phyloP scores from a whole-genome alignment of 1,140 invertebrate species.

The Drosophila gunungcola region DNA sequence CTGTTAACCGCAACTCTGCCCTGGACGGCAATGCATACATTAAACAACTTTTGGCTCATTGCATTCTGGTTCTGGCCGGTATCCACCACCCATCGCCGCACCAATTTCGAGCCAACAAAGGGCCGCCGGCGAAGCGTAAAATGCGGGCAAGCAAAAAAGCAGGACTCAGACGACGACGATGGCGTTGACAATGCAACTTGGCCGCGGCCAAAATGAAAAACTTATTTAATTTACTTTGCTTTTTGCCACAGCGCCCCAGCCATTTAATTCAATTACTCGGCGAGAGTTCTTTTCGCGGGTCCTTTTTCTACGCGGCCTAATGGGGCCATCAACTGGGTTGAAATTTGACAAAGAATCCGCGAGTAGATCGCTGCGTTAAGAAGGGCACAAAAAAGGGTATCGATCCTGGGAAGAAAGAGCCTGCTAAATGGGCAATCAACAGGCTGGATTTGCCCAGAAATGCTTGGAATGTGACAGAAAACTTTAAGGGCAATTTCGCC shows the following conservation, averaged over 20 bases:
- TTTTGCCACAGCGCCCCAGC: constrained; percentile 73
- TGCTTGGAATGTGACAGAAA: constrained; percentile 69
- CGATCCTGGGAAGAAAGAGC: constrained; percentile 18
- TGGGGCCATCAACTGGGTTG: constrained; percentile 36
- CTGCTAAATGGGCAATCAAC: constrained; percentile 74
- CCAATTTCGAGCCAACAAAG: constrained; percentile 54
- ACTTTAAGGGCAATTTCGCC: constrained; percentile 61
- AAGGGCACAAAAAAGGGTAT: constrained; percentile 10
- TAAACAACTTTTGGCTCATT: constrained; percentile 84
- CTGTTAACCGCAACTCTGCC: constrained; percentile 70
- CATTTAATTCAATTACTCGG: constrained; percentile 82
- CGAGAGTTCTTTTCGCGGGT: constrained; percentile 61
- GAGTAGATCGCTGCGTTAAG: constrained; percentile 14
- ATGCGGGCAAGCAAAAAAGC: constrained; percentile 80
- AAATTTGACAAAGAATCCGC: constrained; percentile 33
- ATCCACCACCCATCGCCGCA: constrained; percentile 5
- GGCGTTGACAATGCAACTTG: constrained; percentile 82
- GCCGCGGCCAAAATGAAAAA: constrained; percentile 78
- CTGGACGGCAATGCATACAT: constrained; percentile 74
- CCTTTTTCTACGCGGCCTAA: constrained; percentile 19
- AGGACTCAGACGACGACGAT: constrained; percentile 41
- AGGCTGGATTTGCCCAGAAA: constrained; percentile 59
- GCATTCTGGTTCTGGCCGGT: constrained; percentile 65
- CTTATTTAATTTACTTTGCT: constrained; percentile 84
- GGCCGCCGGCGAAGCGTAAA: constrained; percentile 79